Percentiles rank a stretch among this genome's conserved stretches.
These are phyloP conservation scores for Saturnia pavonia DNA, from an alignment of 2,888 invertebrate genomes.

Conservation along the genomic window DNA sequence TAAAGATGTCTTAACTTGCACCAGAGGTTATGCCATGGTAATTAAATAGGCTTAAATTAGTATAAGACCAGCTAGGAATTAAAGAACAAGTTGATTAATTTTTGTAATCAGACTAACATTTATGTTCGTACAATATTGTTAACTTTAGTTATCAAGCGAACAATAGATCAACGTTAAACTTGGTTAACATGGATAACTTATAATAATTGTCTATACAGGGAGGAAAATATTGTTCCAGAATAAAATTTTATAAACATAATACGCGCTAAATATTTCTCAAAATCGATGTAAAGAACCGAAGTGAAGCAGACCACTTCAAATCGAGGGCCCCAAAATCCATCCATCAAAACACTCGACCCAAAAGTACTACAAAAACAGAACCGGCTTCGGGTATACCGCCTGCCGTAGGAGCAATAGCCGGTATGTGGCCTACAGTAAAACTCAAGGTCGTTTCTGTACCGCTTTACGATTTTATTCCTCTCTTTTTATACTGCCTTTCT, in stretches of 20 bases:
- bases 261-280: slow-evolving; percentile 9
- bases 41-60: not conserved
- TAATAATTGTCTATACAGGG: not conserved
- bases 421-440: slow-evolving; percentile 75
- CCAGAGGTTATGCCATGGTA: not conserved
- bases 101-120: not conserved
- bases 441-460: slow-evolving; percentile 77
- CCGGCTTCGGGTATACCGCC: slow-evolving; percentile 55
- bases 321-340: slow-evolving; percentile 57
- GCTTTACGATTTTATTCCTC: slow-evolving; percentile 67
- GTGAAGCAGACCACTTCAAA: slow-evolving; percentile 12
- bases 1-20: not conserved
- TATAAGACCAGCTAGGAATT: not conserved
- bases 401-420: slow-evolving; percentile 64
- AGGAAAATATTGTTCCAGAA: not conserved
- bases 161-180: not conserved
- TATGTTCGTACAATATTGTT: too few species aligned
- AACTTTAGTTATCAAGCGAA: not conserved
- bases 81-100: not conserved
- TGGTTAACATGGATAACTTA: not conserved
- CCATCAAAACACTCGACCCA: slow-evolving; percentile 64
- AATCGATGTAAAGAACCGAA: slow-evolving; percentile 1
- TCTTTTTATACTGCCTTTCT: slow-evolving; percentile 74
- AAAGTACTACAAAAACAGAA: slow-evolving; percentile 62
- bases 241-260: not conserved